Evolutionary conservation across 2,888 invertebrate species (phyloP).

Genomic region (Digitonthophagus gazella): DNA sequence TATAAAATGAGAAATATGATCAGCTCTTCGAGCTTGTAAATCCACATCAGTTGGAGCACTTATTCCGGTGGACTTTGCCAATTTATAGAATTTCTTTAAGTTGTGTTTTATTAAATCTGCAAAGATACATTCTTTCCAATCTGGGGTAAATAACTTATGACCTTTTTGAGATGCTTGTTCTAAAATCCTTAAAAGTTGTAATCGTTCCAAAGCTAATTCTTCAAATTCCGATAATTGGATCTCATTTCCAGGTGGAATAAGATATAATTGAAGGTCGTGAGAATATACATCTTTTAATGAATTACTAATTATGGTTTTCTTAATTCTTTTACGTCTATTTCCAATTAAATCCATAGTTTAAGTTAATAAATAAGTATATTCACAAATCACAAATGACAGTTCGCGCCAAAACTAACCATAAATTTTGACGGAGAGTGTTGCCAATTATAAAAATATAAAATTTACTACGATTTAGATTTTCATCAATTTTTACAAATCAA

Average conservation of each 20-base stretch:
- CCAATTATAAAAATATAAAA: no score
- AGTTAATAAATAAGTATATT: no score
- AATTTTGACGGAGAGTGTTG: no score
- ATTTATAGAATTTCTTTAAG: conserved; percentile 62
- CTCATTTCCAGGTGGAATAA: conserved; percentile 68
- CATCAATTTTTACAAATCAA: no score
- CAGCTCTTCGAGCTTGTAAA: conserved; percentile 67
- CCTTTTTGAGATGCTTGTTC: conserved; percentile 71
- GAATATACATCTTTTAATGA: conserved; percentile 61
- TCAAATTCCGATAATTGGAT: conserved; percentile 84
- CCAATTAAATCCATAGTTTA: conserved; percentile 31
- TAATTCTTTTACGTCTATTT: conserved; percentile 37
- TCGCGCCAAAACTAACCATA: background rate
- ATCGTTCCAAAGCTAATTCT: conserved; percentile 78
- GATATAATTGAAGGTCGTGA: conserved; percentile 78
- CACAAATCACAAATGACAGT: background rate
- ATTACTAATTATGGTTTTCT: conserved; percentile 39
- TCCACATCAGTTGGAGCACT: conserved; percentile 60
- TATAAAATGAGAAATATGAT: conserved; percentile 92
- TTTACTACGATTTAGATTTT: no score
- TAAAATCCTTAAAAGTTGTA: conserved; percentile 74
- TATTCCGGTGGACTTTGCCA: conserved; percentile 59
- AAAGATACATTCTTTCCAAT: conserved; percentile 65
- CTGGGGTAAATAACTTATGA: conserved; percentile 62
- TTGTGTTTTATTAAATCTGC: conserved; percentile 67